These are phyloP conservation scores for Fulmarus glacialis DNA, from an alignment of 2,113 vertebrate genomes.

Conservation along the genomic window DNA sequence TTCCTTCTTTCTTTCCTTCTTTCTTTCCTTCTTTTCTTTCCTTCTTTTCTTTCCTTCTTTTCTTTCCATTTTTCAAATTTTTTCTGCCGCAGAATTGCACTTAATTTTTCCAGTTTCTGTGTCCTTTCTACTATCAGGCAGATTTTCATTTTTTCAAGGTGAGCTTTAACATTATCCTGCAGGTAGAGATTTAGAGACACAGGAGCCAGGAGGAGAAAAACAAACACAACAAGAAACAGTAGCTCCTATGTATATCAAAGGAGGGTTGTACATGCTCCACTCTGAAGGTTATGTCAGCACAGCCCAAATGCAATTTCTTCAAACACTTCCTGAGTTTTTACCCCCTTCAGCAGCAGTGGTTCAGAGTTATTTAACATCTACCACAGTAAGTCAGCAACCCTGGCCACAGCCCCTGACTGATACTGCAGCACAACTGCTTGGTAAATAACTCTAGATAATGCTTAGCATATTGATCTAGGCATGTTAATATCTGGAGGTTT, in stretches of 20 bases:
- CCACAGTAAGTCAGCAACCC: neutral
- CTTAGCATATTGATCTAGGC: neutral
- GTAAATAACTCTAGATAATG: neutral
- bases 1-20: fast-evolving
- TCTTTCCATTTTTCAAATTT: neutral
- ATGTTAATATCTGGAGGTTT: neutral
- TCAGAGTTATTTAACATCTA: neutral
- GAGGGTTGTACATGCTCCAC: fast-evolving
- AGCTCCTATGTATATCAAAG: neutral
- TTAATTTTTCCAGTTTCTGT: neutral
- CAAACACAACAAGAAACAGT: neutral
- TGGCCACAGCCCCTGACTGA: neutral
- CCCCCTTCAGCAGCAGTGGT: neutral
- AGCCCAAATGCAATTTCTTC: neutral
- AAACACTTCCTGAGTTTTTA: neutral
- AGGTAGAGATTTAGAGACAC: neutral
- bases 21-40: too few relatives aligned
- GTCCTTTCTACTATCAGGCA: neutral
- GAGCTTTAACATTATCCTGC: neutral
- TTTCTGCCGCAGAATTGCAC: neutral
- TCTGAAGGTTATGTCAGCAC: neutral
- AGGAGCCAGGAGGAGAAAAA: neutral
- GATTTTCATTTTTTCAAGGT: neutral
- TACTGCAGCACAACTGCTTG: neutral
- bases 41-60: neutral